phyloP scores from a whole-genome alignment of 1,140 invertebrate species.

The Tetramorium alpestre region DNA sequence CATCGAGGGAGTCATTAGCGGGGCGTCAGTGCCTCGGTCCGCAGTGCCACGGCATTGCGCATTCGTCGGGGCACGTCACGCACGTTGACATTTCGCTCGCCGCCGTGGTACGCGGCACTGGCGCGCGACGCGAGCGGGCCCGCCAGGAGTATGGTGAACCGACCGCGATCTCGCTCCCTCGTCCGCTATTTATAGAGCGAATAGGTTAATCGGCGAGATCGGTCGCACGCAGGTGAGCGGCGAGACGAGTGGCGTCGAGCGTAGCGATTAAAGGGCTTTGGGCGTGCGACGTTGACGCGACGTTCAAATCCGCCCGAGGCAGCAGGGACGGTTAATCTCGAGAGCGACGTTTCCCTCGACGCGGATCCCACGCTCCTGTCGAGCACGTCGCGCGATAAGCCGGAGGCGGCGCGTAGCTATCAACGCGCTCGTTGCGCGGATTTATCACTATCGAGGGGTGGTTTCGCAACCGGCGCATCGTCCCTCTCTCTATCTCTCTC shows the following conservation, averaged over 20 bases:
- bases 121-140: background rate
- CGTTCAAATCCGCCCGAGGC: too few relatives aligned
- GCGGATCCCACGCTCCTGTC: background rate
- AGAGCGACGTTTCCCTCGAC: too few relatives aligned
- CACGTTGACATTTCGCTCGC: conserved; percentile 33
- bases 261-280: too few relatives aligned
- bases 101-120: background rate
- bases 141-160: conserved; percentile 4
- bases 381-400: conserved; percentile 9
- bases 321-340: too few relatives aligned
- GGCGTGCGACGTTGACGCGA: too few relatives aligned
- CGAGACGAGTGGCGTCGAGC: background rate
- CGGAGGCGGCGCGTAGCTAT: background rate
- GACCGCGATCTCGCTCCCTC: conserved; percentile 65
- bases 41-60: conserved; percentile 72
- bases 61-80: conserved; percentile 50
- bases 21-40: conserved; percentile 1
- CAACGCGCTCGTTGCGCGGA: background rate
- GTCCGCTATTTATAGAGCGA: conserved; percentile 77
- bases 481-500: background rate
- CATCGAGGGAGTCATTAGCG: background rate
- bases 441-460: background rate
- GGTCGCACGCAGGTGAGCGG: conserved; percentile 64
- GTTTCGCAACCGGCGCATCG: background rate
- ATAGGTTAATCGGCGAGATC: conserved; percentile 76